Evolutionary conservation across 1,140 invertebrate genomes (phyloP).

Genomic region (Drosophila nigromelanica): DNA sequence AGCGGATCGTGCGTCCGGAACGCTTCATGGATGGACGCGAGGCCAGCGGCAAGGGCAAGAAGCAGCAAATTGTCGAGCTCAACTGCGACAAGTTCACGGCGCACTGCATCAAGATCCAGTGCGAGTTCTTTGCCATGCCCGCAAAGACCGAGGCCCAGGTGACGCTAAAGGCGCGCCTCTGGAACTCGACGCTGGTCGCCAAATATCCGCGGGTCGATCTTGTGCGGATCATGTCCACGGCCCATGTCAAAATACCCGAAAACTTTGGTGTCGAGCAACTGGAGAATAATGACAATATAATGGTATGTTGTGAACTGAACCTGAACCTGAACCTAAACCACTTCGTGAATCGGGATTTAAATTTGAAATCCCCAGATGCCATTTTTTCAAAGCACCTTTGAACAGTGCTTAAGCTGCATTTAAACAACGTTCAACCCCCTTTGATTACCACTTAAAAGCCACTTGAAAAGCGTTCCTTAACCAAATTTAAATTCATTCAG

Average conservation of each 20-base stretch:
- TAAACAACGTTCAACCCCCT: too few relatives aligned
- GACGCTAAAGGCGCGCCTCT: constrained; percentile 91
- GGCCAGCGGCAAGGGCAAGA: constrained; percentile 86
- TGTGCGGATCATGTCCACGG: constrained; percentile 92
- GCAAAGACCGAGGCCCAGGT: constrained; percentile 91
- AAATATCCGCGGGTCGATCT: constrained; percentile 94
- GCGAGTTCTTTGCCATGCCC: constrained; percentile 90
- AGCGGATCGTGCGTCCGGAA: constrained; percentile 89
- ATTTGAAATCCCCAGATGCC: too few relatives aligned
- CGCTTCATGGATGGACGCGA: constrained; percentile 86
- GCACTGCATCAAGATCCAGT: constrained; percentile 93
- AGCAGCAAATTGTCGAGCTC: constrained; percentile 90
- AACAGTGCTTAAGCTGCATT: neutral
- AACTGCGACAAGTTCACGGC: constrained; percentile 92
- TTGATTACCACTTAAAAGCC: too few relatives aligned
- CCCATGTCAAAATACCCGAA: constrained; percentile 88
- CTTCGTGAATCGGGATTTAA: too few relatives aligned
- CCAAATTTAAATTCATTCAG: too few relatives aligned
- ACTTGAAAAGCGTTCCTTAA: too few relatives aligned
- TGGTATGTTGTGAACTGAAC: constrained; percentile 86
- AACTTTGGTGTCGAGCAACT: constrained; percentile 90
- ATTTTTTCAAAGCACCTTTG: neutral
- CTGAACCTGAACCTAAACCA: too few relatives aligned
- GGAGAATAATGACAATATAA: constrained; percentile 86
- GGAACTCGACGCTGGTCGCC: constrained; percentile 95